Evolutionary conservation across 2,797 vertebrate species (phyloP).

Genomic region (Synanceia verrucosa): DNA sequence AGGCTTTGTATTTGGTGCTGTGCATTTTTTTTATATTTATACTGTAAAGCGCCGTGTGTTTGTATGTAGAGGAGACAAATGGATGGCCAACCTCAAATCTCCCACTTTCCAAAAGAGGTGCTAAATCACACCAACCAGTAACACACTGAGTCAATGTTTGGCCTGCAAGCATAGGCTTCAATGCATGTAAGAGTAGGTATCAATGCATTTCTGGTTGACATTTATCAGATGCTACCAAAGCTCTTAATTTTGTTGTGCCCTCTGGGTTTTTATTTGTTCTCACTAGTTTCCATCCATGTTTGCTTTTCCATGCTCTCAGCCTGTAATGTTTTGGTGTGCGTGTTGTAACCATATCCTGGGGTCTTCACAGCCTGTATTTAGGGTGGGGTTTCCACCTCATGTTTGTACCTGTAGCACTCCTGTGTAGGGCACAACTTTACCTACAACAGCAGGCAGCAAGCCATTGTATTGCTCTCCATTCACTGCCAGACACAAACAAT

Average conservation of each 20-base stretch:
- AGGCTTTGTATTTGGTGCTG: constrained; percentile 31
- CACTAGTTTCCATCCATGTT: background rate
- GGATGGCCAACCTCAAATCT: constrained; percentile 28
- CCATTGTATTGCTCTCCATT: constrained; percentile 49
- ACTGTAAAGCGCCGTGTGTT: constrained; percentile 9
- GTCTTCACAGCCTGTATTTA: constrained; percentile 38
- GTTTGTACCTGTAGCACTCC: constrained; percentile 62
- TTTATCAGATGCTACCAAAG: constrained; percentile 5
- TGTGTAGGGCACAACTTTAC: constrained; percentile 42
- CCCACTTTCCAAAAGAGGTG: constrained; percentile 48
- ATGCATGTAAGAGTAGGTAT: constrained; percentile 12
- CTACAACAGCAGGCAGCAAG: constrained; percentile 36
- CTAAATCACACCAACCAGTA: constrained; percentile 42
- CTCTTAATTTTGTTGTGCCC: constrained; percentile 8
- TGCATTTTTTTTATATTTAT: too few species aligned
- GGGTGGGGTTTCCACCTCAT: constrained; percentile 56
- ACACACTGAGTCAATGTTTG: constrained; percentile 19
- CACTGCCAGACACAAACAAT: constrained; percentile 63
- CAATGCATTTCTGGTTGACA: too few species aligned
- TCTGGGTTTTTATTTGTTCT: background rate
- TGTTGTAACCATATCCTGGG: constrained; percentile 25
- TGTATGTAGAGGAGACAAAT: constrained; percentile 49
- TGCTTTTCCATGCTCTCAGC: background rate
- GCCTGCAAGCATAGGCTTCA: constrained; percentile 15
- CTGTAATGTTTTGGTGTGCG: constrained; percentile 1